Evolutionary conservation across 2,113 vertebrate species (phyloP).

Genomic region (Python bivittatus): DNA sequence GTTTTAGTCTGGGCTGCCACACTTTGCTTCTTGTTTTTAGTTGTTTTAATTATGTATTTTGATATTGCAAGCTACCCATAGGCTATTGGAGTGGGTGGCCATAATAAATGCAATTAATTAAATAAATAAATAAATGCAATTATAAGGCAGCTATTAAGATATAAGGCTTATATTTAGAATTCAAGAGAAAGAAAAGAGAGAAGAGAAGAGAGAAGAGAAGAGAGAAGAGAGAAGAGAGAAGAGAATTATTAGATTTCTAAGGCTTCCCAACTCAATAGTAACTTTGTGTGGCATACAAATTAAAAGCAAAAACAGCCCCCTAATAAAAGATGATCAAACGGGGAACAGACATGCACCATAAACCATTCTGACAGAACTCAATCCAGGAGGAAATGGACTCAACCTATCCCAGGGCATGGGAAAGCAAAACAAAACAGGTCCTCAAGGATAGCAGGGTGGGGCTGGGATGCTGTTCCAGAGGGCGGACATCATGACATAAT

Average conservation of each 20-base stretch:
- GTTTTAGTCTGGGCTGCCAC: background rate
- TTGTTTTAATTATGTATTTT: background rate
- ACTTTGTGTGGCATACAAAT: background rate
- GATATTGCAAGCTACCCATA: background rate
- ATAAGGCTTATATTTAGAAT: background rate
- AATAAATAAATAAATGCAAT: background rate
- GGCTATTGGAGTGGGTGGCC: background rate
- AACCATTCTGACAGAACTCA: background rate
- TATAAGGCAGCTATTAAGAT: background rate
- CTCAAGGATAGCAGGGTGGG: background rate
- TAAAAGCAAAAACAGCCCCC: background rate
- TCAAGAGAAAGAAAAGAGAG: too few relatives aligned
- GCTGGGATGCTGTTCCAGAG: background rate
- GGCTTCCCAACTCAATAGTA: background rate
- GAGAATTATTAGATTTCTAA: background rate
- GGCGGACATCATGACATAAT: background rate
- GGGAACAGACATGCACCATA: background rate
- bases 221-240: too few relatives aligned
- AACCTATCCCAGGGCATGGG: background rate
- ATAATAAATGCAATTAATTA: background rate
- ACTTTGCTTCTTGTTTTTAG: background rate
- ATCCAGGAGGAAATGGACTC: background rate
- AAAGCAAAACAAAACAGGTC: background rate
- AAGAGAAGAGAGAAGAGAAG: too few relatives aligned
- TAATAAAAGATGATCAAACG: background rate